These are phyloP conservation scores for Lepus americanus DNA, from an alignment of 2,113 vertebrate genomes.

Conservation along the genomic window DNA sequence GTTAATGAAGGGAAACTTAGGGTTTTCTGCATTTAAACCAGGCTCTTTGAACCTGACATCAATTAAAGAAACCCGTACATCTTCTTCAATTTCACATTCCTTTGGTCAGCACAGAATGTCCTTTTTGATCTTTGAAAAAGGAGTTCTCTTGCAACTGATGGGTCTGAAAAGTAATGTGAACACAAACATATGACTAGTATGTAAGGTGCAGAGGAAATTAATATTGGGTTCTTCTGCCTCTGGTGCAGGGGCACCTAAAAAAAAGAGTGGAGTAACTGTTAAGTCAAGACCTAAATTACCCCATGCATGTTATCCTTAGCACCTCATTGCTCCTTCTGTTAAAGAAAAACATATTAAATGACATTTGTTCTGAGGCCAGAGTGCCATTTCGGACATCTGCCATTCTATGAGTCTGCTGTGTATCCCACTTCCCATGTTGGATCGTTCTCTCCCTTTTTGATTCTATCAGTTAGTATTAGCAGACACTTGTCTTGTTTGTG, in stretches of 20 bases:
- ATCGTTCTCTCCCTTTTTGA: too few species aligned
- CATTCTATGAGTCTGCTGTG: too few species aligned
- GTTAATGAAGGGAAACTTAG: slow-evolving; percentile 27
- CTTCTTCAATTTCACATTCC: background rate
- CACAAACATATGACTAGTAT: background rate
- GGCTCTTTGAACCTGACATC: slow-evolving; percentile 25
- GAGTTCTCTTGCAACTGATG: background rate
- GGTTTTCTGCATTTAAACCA: background rate
- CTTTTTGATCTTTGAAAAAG: slow-evolving; percentile 16
- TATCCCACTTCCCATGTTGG: too few species aligned
- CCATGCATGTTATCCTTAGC: background rate
- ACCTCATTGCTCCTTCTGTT: background rate
- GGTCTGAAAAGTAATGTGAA: background rate
- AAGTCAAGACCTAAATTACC: background rate
- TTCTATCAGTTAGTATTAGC: too few species aligned
- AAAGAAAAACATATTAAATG: background rate
- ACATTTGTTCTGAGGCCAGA: background rate
- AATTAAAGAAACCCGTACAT: slow-evolving; percentile 24
- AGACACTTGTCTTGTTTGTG: too few species aligned
- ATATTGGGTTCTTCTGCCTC: background rate
- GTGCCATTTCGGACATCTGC: too few species aligned
- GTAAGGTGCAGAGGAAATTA: background rate
- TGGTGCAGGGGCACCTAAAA: background rate
- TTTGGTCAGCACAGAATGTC: background rate
- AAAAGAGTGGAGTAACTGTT: background rate